Evolutionary conservation across 2,113 vertebrate genomes (phyloP).

Genomic region (Alosa alosa): DNA sequence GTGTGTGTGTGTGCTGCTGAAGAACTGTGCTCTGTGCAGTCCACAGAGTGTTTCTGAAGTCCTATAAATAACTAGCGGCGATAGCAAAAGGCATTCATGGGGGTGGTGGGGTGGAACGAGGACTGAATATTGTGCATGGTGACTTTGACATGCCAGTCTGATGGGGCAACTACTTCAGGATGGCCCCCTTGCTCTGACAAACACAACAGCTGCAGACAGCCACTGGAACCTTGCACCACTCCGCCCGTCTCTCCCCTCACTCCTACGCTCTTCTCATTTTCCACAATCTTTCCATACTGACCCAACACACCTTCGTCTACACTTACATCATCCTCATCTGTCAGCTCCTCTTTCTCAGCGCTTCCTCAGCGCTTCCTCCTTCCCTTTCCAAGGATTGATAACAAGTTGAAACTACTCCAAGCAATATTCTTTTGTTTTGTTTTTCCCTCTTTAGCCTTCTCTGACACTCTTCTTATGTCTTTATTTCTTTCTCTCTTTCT

Average conservation of each 20-base stretch:
- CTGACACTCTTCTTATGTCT: not conserved
- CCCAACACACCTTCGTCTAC: not conserved
- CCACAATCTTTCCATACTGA: constrained; percentile 4
- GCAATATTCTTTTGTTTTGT: not conserved
- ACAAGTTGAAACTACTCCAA: not conserved
- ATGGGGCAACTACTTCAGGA: not conserved
- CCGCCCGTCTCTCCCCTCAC: constrained; percentile 19
- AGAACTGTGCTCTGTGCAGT: not conserved
- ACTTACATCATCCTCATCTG: not conserved
- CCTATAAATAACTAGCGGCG: constrained; percentile 65
- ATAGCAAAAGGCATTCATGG: constrained; percentile 51
- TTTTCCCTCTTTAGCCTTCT: not conserved
- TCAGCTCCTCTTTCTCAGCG: not conserved
- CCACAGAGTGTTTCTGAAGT: constrained; percentile 38
- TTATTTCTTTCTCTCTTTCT: not conserved
- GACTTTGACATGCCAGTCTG: constrained; percentile 4
- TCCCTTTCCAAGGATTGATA: not conserved
- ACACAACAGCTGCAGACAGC: constrained; percentile 38
- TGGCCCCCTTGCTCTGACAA: not conserved
- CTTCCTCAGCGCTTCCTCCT: not conserved
- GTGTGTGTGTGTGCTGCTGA: not conserved
- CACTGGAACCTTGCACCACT: constrained; percentile 2
- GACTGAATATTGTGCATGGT: not conserved
- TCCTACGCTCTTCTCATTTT: not conserved
- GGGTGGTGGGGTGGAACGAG: not conserved